Conservation (phyloP, 2,888 invertebrate species). For the Leucania comma region DNA sequence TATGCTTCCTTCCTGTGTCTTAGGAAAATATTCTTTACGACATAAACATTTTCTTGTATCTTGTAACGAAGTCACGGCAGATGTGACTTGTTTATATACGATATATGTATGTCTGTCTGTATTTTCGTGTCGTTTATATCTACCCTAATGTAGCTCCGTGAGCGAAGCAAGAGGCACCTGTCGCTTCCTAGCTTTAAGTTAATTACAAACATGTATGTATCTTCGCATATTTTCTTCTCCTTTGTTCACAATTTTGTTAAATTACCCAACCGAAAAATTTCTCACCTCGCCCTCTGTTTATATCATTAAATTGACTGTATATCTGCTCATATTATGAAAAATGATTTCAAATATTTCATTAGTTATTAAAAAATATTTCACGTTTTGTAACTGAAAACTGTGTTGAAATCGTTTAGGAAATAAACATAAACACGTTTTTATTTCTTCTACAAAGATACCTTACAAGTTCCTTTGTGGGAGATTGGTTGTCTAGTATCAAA, state of each 20-base stretch:
- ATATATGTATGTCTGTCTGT: constrained; percentile 10
- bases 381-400: no score
- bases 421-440: no score
- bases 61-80: constrained; percentile 31
- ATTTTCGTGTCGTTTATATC: constrained; percentile 18
- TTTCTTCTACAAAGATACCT: no score
- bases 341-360: no score
- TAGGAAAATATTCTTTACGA: constrained; percentile 5
- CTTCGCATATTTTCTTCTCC: constrained; percentile 37
- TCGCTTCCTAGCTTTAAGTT: constrained; percentile 44
- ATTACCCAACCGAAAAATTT: constrained; percentile 10
- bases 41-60: constrained; percentile 31
- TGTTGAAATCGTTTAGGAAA: no score
- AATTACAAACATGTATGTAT: constrained; percentile 44
- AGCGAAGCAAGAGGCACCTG: constrained; percentile 28
- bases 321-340: neutral
- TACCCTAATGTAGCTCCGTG: constrained; percentile 20
- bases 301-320: no score
- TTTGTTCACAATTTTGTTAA: constrained; percentile 35
- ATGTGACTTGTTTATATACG: constrained; percentile 17
- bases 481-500: no score
- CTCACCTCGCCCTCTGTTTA: no score
- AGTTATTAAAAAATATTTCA: no score
- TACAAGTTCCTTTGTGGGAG: no score
- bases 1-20: neutral